phyloP scores from a whole-genome alignment of 2,797 vertebrate genomes.

The Chelon labrosus region DNA sequence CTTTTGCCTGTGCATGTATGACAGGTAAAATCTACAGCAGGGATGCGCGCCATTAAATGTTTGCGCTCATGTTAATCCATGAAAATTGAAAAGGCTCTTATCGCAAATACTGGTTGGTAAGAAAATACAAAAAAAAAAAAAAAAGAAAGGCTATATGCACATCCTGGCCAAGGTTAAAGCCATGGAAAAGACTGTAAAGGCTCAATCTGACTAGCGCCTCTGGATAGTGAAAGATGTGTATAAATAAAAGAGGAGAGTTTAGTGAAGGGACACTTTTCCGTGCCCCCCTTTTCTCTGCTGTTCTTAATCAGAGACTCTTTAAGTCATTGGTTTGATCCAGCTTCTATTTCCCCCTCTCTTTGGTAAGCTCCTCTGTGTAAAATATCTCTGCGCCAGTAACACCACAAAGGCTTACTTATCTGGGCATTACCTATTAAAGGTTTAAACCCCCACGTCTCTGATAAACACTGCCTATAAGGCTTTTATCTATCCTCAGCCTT shows the following conservation, averaged over 20 bases:
- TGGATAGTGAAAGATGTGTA: constrained; percentile 52
- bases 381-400: constrained; percentile 85
- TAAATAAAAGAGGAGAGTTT: constrained; percentile 71
- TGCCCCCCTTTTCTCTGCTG: constrained; percentile 50
- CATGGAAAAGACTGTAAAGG: constrained; percentile 35
- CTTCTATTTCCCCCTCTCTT: constrained; percentile 49
- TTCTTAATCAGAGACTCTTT: constrained; percentile 70
- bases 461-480: constrained; percentile 88
- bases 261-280: constrained; percentile 67
- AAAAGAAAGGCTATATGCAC: constrained; percentile 20
- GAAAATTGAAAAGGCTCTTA: constrained; percentile 78
- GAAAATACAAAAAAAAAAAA: constrained; percentile 47
- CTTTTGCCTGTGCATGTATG: constrained; percentile 41
- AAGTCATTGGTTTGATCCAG: constrained; percentile 78
- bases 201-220: constrained; percentile 44
- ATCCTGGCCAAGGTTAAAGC: constrained; percentile 61
- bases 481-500: constrained; percentile 84
- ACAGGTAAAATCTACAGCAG: constrained; percentile 68
- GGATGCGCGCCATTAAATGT: constrained; percentile 52
- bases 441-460: constrained; percentile 85
- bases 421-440: constrained; percentile 90
- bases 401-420: constrained; percentile 89
- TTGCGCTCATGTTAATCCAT: constrained; percentile 70
- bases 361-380: constrained; percentile 82
- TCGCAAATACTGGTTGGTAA: constrained; percentile 59